Conservation (phyloP, 2,797 vertebrate species). For the Falco novaeseelandiae region DNA sequence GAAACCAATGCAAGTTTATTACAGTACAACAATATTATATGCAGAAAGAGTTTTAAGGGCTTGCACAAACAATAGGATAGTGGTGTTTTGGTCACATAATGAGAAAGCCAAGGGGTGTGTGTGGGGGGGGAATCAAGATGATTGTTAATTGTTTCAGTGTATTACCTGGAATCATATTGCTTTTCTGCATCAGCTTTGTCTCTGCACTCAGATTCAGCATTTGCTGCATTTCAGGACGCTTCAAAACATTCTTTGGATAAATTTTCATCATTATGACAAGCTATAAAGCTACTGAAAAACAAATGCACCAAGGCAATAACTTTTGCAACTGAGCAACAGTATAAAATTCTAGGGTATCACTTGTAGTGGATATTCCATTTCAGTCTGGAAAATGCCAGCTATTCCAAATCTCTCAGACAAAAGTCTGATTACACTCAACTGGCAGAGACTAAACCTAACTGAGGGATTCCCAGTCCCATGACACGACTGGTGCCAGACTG, state of each 20-base stretch:
- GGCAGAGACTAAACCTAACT: background rate
- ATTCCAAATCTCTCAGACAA: background rate
- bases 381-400: background rate
- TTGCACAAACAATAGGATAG: background rate
- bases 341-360: background rate
- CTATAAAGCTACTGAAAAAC: background rate
- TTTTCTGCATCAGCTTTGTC: background rate
- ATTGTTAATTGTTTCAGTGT: background rate
- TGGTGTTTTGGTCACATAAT: background rate
- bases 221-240: background rate
- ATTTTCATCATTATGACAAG: background rate
- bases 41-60: background rate
- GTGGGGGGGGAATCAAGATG: background rate
- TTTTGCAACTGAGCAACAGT: background rate
- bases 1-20: background rate
- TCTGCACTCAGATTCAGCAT: background rate
- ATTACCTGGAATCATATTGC: background rate
- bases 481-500: fast-evolving
- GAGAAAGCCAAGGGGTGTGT: background rate
- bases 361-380: background rate
- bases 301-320: background rate
- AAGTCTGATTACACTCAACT: background rate
- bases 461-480: background rate
- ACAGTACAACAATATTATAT: background rate
- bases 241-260: background rate